Evolutionary conservation across 2,797 vertebrate genomes (phyloP).

Genomic region (Bradypus variegatus): DNA sequence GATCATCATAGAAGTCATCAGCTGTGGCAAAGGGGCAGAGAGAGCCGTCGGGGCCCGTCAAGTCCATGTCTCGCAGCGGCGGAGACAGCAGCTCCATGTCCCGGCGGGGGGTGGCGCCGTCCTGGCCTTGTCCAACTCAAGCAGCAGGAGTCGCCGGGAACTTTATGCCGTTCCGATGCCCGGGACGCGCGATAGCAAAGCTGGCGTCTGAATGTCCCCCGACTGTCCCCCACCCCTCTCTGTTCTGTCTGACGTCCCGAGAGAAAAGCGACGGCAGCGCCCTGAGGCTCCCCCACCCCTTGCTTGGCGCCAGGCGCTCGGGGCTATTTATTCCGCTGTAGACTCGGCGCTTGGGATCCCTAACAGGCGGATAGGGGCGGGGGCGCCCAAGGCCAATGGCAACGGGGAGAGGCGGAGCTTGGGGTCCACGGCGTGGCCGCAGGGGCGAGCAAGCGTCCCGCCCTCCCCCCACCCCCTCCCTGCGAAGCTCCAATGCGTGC

Average conservation of each 20-base stretch:
- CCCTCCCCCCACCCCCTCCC: not conserved
- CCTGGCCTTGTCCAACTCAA: not conserved
- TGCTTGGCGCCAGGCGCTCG: not conserved
- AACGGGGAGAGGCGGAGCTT: slow-evolving; percentile 54
- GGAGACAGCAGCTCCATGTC: slow-evolving; percentile 62
- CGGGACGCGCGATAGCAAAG: not conserved
- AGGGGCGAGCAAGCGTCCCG: not conserved
- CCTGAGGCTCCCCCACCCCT: slow-evolving; percentile 39
- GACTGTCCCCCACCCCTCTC: not conserved
- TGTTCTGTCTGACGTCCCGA: not conserved
- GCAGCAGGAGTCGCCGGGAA: not conserved
- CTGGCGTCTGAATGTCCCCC: not conserved
- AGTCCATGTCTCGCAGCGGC: slow-evolving; percentile 68
- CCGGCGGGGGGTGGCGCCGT: not conserved
- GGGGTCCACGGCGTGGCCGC: slow-evolving; percentile 48
- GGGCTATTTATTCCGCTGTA: slow-evolving; percentile 58
- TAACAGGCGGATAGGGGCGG: slow-evolving; percentile 39
- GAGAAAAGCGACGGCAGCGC: not conserved
- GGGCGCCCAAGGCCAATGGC: slow-evolving; percentile 58
- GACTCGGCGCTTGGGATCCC: not conserved
- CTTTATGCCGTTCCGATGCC: not conserved
- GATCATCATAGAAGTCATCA: slow-evolving; percentile 95
- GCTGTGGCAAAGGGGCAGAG: slow-evolving; percentile 83
- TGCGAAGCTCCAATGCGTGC: not conserved
- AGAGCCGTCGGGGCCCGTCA: slow-evolving; percentile 82